A percentile compares a stretch with the other conserved stretches of the same genome.
phyloP scores from a whole-genome alignment of 1,140 invertebrate genomes.

The Orius insidiosus region DNA sequence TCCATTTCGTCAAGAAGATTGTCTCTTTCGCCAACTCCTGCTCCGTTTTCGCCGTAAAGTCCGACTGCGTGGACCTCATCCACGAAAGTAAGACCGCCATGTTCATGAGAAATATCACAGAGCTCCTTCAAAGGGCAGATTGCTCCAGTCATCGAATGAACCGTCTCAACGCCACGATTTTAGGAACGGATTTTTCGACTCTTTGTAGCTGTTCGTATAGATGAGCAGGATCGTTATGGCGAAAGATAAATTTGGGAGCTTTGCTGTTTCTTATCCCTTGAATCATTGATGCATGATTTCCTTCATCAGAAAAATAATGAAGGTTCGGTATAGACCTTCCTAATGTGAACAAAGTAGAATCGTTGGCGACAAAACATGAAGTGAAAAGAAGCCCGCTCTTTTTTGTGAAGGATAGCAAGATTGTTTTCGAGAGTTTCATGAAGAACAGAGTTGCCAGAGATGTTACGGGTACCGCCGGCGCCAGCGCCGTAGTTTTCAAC shows the following conservation, averaged over 20 bases:
- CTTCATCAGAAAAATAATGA: slow-evolving; percentile 92
- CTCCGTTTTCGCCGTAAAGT: slow-evolving; percentile 81
- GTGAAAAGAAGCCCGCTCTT: slow-evolving; percentile 88
- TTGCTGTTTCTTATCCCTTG: slow-evolving; percentile 85
- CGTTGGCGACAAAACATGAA: slow-evolving; percentile 95
- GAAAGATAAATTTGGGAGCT: slow-evolving; percentile 85
- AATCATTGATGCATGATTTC: slow-evolving; percentile 98
- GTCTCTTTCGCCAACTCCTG: slow-evolving; percentile 85
- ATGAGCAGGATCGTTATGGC: slow-evolving; percentile 82
- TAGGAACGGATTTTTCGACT: slow-evolving; percentile 60
- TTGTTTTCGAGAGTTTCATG: slow-evolving; percentile 78
- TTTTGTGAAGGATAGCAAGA: slow-evolving; percentile 75
- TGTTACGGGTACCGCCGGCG: slow-evolving; percentile 91
- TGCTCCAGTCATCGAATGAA: slow-evolving; percentile 98
- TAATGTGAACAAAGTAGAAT: slow-evolving; percentile 86
- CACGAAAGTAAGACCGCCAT: slow-evolving; percentile 87
- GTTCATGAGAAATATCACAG: slow-evolving; percentile 47
- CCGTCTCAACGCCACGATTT: slow-evolving; percentile 99
- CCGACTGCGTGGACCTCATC: slow-evolving; percentile 99
- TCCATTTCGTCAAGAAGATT: slow-evolving; percentile 76
- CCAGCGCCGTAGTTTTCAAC: slow-evolving; percentile 80
- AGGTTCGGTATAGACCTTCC: slow-evolving; percentile 75
- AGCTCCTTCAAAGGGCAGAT: slow-evolving; percentile 60
- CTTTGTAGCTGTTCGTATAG: slow-evolving; percentile 58
- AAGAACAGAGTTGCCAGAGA: slow-evolving; percentile 85